A percentile compares a stretch with the other conserved stretches of the same genome.
These are phyloP conservation scores for Gobionotothen gibberifrons DNA, from an alignment of 2,797 vertebrate genomes.

Conservation along the genomic window DNA sequence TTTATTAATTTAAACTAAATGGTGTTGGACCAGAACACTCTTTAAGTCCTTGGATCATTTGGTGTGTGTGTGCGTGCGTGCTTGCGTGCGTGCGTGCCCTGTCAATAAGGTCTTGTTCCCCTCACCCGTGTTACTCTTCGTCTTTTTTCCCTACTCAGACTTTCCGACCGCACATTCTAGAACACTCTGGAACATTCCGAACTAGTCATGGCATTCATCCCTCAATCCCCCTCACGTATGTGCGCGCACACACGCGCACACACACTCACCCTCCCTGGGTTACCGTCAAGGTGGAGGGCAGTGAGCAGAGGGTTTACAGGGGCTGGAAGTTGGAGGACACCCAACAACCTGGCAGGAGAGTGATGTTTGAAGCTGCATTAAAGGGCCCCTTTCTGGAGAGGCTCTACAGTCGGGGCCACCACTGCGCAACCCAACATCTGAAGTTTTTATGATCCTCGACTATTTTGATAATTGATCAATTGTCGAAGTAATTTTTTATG, in stretches of 20 bases:
- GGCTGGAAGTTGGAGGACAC: conserved; percentile 5
- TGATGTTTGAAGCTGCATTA: not conserved
- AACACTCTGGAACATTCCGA: conserved; percentile 90
- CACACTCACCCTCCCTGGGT: conserved; percentile 59
- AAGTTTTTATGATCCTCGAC: too few relatives aligned
- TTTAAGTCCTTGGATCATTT: conserved; percentile 36
- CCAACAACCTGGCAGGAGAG: conserved; percentile 20
- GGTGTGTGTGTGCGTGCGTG: conserved; percentile 4
- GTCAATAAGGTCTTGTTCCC: conserved; percentile 92
- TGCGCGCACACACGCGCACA: not conserved
- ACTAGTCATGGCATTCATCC: conserved; percentile 87
- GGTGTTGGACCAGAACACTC: conserved; percentile 5
- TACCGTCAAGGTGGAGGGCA: conserved; percentile 66
- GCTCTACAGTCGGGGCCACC: conserved; percentile 5
- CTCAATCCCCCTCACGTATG: conserved; percentile 54
- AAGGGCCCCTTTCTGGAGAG: not conserved
- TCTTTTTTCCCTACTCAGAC: conserved; percentile 85
- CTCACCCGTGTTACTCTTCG: conserved; percentile 79
- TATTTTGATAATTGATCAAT: too few relatives aligned
- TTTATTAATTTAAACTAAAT: conserved; percentile 16
- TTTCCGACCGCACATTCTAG: conserved; percentile 88
- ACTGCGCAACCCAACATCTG: too few relatives aligned
- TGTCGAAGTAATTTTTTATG: too few relatives aligned
- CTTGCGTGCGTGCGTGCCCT: conserved; percentile 48
- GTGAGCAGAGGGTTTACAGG: not conserved